Evolutionary conservation across 2,888 invertebrate species (phyloP), one percentile per base, ranked within the genome.

Genomic region (Candidula unifasciata): DNA sequence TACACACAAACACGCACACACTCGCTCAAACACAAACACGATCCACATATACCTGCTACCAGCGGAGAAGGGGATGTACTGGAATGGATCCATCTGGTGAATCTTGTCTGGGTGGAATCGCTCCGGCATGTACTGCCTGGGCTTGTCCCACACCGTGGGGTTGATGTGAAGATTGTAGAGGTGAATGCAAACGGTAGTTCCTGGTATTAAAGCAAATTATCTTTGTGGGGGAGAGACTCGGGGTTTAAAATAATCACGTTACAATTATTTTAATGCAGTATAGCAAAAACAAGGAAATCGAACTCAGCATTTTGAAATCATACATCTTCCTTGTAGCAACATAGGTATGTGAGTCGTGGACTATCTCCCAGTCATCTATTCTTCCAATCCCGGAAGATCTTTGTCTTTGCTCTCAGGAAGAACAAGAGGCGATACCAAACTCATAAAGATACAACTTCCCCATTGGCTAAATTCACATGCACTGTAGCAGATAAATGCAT

Each of bases 1-100:
- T n/a, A n/a, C n/a, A n/a, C n/a, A n/a, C n/a, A n/a, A n/a, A n/a
- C n/a, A n/a, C n/a, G n/a, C n/a, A n/a, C n/a, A n/a, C n/a, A n/a
- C n/a, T n/a, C n/a, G n/a, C n/a, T n/a, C n/a, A n/a, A n/a, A n/a
- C n/a, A n/a, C n/a, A n/a, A n/a, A n/a, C n/a, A n/a, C n/a, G n/a
- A n/a, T n/a, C n/a, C n/a, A n/a, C n/a, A n/a, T n/a, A n/a, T n/a
- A 85, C 86, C 85, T 89, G 37, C 92, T 90, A 30, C 92, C 92
- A 35, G 92, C 91, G n/a, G 92, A 90, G 80, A 92, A 92, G 1
- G 92, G 92, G 10, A 92, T 84, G 85, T 89, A 92, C 64, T 88
- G 86, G 78, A 88, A 91, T 30, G 89, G 85, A 83, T 92, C 90
- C 88, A 87, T 88, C 54, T 88, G 88, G 16, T 77, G 76, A 6